These are phyloP conservation scores for Clarias pachynema DNA, from an alignment of 2,797 vertebrate genomes.

Conservation along the genomic window DNA sequence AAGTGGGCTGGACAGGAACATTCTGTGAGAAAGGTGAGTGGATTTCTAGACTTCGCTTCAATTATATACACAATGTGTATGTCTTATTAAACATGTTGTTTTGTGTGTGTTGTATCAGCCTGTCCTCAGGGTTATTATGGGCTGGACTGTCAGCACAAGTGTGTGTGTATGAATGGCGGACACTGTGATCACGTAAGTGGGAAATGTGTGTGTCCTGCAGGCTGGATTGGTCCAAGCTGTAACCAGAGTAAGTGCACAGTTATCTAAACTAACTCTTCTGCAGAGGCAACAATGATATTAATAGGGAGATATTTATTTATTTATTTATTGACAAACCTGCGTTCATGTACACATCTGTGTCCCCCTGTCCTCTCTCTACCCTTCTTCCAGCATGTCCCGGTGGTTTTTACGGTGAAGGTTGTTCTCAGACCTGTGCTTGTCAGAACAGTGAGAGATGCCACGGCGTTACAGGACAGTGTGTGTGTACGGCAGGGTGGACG, in stretches of 20 bases:
- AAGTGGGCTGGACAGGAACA: conserved; percentile 87
- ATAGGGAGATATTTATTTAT: background rate
- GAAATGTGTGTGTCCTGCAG: conserved; percentile 78
- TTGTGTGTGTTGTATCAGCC: conserved; percentile 67
- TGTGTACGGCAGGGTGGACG: conserved; percentile 84
- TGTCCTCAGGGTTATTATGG: conserved; percentile 91
- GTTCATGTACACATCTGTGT: background rate
- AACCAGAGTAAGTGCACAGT: conserved; percentile 74
- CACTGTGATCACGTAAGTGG: conserved; percentile 78
- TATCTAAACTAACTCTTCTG: background rate
- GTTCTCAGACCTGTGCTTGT: conserved; percentile 84
- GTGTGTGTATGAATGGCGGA: conserved; percentile 82
- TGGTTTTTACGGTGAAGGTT: conserved; percentile 81
- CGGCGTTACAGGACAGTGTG: conserved; percentile 80
- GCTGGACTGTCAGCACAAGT: conserved; percentile 81
- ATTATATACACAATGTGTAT: background rate
- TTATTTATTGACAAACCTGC: background rate
- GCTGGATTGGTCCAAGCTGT: conserved; percentile 83
- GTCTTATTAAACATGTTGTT: background rate
- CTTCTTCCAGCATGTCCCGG: conserved; percentile 77
- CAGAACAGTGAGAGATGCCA: conserved; percentile 82
- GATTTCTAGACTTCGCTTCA: background rate
- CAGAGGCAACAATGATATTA: background rate
- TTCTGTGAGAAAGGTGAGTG: conserved; percentile 88
- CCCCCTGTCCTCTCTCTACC: background rate